Conservation (phyloP, 2,888 invertebrate species). For the Villa cingulata region DNA sequence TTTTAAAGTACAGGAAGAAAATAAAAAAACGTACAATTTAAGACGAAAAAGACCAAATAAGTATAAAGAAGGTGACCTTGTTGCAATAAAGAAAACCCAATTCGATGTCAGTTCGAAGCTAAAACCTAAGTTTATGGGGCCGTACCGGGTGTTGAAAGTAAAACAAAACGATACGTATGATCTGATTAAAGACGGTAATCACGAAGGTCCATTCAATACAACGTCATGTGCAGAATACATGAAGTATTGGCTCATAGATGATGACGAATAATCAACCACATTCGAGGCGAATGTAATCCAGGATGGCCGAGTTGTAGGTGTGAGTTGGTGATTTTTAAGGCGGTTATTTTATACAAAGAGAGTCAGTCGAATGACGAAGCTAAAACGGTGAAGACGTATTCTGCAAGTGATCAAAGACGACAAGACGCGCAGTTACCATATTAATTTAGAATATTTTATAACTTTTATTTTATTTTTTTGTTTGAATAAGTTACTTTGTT, state of each 20-base stretch:
- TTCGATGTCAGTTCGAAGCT: slow-evolving; percentile 25
- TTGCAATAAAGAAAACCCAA: slow-evolving; percentile 25
- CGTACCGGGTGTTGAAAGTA: slow-evolving; percentile 19
- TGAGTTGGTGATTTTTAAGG: too few species aligned
- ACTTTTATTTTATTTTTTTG: too few species aligned
- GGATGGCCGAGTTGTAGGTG: slow-evolving; percentile 9
- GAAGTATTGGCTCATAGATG: slow-evolving; percentile 8
- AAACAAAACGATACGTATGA: slow-evolving; percentile 23
- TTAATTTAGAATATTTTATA: too few species aligned
- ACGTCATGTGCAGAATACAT: slow-evolving; percentile 8
- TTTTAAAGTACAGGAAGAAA: slow-evolving; percentile 12
- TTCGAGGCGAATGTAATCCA: slow-evolving; percentile 10
- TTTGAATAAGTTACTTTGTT: too few species aligned
- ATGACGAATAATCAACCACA: not conserved
- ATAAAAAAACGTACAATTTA: slow-evolving; percentile 9
- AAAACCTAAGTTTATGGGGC: slow-evolving; percentile 24
- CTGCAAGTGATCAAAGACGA: too few species aligned
- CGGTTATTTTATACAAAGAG: too few species aligned
- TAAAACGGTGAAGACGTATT: too few species aligned
- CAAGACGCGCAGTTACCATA: too few species aligned
- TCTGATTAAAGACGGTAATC: slow-evolving; percentile 15
- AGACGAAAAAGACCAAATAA: slow-evolving; percentile 6
- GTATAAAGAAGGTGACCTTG: slow-evolving; percentile 9
- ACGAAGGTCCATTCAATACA: slow-evolving; percentile 8
- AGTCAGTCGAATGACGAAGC: too few species aligned